Evolutionary conservation across 2,797 vertebrate species (phyloP), one percentile per base, ranked within the genome.

Genomic region (Malurus leucopterus): DNA sequence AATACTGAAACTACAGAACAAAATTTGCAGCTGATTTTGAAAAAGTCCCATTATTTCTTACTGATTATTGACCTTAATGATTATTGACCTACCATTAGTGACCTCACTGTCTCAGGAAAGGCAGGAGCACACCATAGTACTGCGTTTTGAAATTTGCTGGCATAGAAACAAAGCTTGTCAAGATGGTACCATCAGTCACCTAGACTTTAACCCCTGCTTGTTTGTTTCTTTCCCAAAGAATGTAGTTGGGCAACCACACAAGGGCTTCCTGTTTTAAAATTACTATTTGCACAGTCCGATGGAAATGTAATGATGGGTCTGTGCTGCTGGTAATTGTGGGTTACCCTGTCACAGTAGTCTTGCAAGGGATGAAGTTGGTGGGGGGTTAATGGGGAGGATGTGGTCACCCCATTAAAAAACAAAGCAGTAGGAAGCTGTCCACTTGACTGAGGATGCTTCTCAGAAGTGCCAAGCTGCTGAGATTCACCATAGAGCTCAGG

Each of bases 241-340:
- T 44, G 82, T 43, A 83, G 82, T 67, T 80, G 63, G 70, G 63
- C 84, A 87, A 57, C 14, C 50, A 81, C 1, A 0, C 43, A 53
- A 86, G 40, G 57, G 67, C 32, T 86, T 92, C 49, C 70, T 76
- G 79, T 44, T 93, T 92, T 91, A 85, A 95, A 95, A 93, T 93
- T 83, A 81, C 70, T 92, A 68, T 89, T 95, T 94, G 83, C 63
- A 83, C 24, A 61, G 70, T 72, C 38, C 21, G 20, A 76, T 73
- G 89, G 67, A 90, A 92, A 73, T 26, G 38, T 94, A 95, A 95
- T 93, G 84, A 95, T 68, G 68, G 93, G 89, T 91, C 77, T 91
- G 78, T 70, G 84, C 73, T 76, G 49, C 76, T 91, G 67, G 70
- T 87, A 89, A 91, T 88, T 91, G 92, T 64, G 76, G 91, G 68